Evolutionary conservation across 2,797 vertebrate genomes (phyloP), one percentile per base, ranked within the genome.

Genomic region (Adelosebastes latens): DNA sequence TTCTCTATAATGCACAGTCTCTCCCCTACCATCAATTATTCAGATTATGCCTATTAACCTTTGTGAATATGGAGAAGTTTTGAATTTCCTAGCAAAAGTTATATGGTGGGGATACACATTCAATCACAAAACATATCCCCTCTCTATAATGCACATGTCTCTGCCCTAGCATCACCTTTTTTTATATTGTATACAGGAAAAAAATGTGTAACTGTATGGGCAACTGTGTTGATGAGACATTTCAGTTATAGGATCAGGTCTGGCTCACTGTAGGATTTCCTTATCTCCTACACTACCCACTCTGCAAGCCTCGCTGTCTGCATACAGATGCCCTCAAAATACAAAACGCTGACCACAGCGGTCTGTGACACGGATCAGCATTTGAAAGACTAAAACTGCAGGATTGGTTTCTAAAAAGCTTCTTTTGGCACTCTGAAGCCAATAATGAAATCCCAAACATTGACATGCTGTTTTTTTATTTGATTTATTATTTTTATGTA

Each of bases 261-360:
- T 2, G 46, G 24, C 36, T 55, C 36, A 60, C 59, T 75, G 1
- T 11, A 64, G 36, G 34, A 61, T 75, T 77, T 75, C 4, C 53
- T 87, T 65, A 58, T 77, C 72, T 58, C 16, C 18, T 60, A 24
- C 27, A 67, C 69, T 63, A 70, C 25, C 55, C 55, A 58, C 55
- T 42, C 55, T 74, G 65, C 27, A 74, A 3, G 53, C 52, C 2
- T 39, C 42, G n/a, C 79, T 53, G 68, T 72, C 71, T 82, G 56
- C 69, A 76, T 69, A 63, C 67, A 76, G 53, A 78, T 59, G 34
- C 60, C 52, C 27, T 78, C 12, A 62, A 46, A 53, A 65, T 58
- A 31, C 22, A 75, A 77, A 72, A 63, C 59, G 83, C 79, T 80
- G 77, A 86, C 72, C 60, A 14, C 59, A 75, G 46, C 10, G 1